Evolutionary conservation across 2,113 vertebrate species (phyloP), one percentile per base, ranked within the genome.

Genomic region (Paraplagusia blochii): DNA sequence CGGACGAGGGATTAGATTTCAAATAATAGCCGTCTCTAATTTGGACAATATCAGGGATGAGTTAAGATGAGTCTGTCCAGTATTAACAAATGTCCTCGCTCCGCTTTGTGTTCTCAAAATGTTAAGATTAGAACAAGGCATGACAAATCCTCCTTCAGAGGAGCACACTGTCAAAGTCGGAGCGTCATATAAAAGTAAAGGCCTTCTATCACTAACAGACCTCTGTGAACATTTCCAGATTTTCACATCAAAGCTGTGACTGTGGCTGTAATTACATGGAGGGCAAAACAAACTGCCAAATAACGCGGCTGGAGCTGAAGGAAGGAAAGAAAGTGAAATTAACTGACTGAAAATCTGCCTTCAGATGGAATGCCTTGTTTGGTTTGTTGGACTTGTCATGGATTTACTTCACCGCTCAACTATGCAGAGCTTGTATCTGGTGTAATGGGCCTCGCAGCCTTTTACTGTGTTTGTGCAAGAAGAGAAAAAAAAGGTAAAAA

Each of bases 151-250:
- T 71, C 45, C 47, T 46, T 47, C 16, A 47, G 35, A 63, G 16
- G 38, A 63, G 34, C 44, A 13, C 16, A 50, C 15, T 35, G 18
- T 54, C 43, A 55, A 50, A 82, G 34, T 66, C 43, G 35, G 65
- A 53, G 55, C 66, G 53, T 72, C 69, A 67, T 72, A 63, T 65
- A 43, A 76, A 77, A 69, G 60, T 59, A 50, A 67, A 74, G 72
- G 65, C 13, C 15, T 58, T 53, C 66, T 64, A 67, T 72, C 70
- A 55, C 67, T 69, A 77, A 78, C 74, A 80, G 73, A 64, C 60
- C 29, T 47, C 66, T 53, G 49, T 69, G 64, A 81, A 60, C 69
- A 65, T 53, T 83, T 85, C 75, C 64, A 82, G 61, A 82, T 71
- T 76, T 52, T 53, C 34, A 66, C 79, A 77, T 75, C 47, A 80